A percentile compares a stretch with the other conserved stretches of the same genome.
Evolutionary conservation across 2,797 vertebrate species (phyloP).

Genomic region (Mionectes olivaceus): DNA sequence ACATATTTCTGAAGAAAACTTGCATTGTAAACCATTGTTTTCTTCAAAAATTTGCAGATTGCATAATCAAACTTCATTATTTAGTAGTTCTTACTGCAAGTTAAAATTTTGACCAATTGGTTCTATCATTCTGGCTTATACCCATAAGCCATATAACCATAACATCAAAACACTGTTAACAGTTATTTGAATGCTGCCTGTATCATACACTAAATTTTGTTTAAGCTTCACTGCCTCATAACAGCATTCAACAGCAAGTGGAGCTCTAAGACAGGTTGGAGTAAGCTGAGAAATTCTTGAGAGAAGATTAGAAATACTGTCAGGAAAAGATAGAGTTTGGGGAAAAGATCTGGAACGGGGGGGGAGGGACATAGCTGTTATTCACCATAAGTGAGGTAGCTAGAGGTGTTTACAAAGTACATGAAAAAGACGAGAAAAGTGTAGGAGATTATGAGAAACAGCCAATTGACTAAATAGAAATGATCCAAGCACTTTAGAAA

Average conservation of each 20-base stretch:
- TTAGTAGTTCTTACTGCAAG: background rate
- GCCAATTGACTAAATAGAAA: background rate
- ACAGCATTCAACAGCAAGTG: slow-evolving; percentile 52
- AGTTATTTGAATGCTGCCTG: background rate
- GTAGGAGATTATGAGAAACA: background rate
- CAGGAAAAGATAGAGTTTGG: background rate
- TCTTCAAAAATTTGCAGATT: background rate
- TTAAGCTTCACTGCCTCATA: background rate
- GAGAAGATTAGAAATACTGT: background rate
- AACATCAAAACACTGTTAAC: background rate
- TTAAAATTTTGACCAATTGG: background rate
- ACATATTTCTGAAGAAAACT: background rate
- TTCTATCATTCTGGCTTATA: background rate
- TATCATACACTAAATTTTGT: background rate
- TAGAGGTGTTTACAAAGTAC: background rate
- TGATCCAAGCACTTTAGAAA: background rate
- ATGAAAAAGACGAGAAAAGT: background rate
- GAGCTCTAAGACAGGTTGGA: slow-evolving; percentile 66
- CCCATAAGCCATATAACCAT: background rate
- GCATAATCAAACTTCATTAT: background rate
- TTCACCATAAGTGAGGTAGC: background rate
- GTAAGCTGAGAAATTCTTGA: background rate
- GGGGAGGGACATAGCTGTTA: background rate
- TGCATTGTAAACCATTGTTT: background rate
- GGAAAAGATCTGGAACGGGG: background rate